Evolutionary conservation across 2,888 invertebrate genomes (phyloP), one percentile per base, ranked within the genome.

Genomic region (Vanessa cardui): DNA sequence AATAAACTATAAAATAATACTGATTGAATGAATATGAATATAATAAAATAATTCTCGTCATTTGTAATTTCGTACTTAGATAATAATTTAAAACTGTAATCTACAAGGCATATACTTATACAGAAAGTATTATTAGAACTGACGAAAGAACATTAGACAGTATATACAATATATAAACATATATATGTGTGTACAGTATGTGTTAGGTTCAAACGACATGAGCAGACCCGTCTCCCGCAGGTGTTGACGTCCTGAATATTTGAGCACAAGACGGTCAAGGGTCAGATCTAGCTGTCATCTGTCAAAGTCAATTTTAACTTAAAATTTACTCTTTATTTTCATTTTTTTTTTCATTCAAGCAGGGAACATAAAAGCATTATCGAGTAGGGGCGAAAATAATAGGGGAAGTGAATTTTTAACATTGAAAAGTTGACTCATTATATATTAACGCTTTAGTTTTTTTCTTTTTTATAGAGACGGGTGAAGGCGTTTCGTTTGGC

Each of bases 221-320:
- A 45, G 58, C 21, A 44, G 26, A 58, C 52, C 26, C 9, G 47
- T 50, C 49, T 62, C 58, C 67, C 64, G 68, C 56, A 65, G 78
- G 77, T 82, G 87, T 81, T 84, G 84, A 87, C 83, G 77, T 74
- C 78, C 70, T 91, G 82, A 90, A 92, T 92, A 86, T 88, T 90
- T 87, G 73, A 91, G 73, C 73, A 74, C 83, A 90, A 90, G 90
- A 88, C 83, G 83, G 78, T 78, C 80, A 77, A 74, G 84, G 89
- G 89, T 88, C 89, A 87, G 79, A 71, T 76, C 75, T 76, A 72
- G 77, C 69, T 82, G 83, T 86, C 89, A 89, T 88, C 87, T 83
- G 87, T 91, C 92, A 91, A 89, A 86, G 88, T 86, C 90, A 88
- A 89, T 89, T 90, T 86, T 80, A 87, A 90, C 86, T 92, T 91